These are phyloP conservation scores for Bombus pascuorum DNA, from an alignment of 1,140 invertebrate species.

Conservation along the genomic window DNA sequence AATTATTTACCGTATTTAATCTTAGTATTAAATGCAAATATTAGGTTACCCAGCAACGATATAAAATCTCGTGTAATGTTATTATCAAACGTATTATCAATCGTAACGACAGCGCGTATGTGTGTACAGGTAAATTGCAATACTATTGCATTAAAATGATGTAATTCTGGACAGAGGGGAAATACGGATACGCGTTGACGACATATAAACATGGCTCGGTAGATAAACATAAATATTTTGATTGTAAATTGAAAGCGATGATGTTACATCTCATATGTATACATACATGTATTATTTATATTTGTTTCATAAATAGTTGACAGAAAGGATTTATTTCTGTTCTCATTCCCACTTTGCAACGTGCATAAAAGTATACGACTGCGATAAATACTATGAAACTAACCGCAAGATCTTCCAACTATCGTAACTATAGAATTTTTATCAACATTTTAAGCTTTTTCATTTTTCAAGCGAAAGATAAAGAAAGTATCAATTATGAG, in stretches of 20 bases:
- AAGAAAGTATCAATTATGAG: too few relatives aligned
- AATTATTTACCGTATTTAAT: too few relatives aligned
- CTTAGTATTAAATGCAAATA: too few relatives aligned
- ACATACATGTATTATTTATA: neutral
- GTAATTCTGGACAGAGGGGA: neutral
- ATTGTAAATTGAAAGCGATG: neutral
- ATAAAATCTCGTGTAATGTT: neutral
- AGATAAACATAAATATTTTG: neutral
- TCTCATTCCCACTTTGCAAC: too few relatives aligned
- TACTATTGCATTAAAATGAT: neutral
- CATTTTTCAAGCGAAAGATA: too few relatives aligned
- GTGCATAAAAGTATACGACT: too few relatives aligned
- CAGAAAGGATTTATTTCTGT: neutral
- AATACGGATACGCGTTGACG: neutral
- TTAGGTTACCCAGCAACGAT: too few relatives aligned
- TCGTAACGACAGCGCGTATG: neutral
- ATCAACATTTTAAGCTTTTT: too few relatives aligned
- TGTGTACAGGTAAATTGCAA: neutral
- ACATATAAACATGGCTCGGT: neutral
- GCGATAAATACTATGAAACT: neutral
- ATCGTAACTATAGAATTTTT: too few relatives aligned
- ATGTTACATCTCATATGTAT: neutral
- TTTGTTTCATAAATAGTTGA: neutral
- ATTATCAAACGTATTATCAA: neutral
- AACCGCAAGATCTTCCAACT: too few relatives aligned